Evolutionary conservation across 1,140 invertebrate species (phyloP).

Genomic region (Argopecten irradians): DNA sequence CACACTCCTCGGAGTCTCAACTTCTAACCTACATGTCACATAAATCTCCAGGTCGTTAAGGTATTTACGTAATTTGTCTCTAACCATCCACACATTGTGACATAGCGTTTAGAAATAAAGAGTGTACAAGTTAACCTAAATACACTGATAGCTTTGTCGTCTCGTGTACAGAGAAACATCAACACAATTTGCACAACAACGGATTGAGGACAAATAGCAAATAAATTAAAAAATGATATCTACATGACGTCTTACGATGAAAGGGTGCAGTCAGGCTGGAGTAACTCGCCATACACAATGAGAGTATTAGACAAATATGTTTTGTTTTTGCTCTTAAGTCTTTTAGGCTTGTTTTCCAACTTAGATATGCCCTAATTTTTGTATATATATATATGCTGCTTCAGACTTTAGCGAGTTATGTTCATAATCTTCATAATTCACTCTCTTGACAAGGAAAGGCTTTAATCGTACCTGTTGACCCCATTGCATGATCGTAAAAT

Average conservation of each 20-base stretch:
- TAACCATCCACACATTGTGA: not conserved
- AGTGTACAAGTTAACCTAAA: not conserved
- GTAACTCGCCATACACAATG: not conserved
- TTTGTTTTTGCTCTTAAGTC: too few relatives aligned
- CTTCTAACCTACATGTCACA: not conserved
- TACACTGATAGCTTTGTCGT: not conserved
- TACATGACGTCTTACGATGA: not conserved
- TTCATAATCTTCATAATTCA: too few relatives aligned
- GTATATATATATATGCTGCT: too few relatives aligned
- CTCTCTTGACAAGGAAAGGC: too few relatives aligned
- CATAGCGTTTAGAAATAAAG: not conserved
- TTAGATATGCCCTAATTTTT: too few relatives aligned
- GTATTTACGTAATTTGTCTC: slow-evolving; percentile 1
- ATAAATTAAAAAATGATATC: not conserved
- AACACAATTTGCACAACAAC: not conserved
- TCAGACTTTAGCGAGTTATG: too few relatives aligned
- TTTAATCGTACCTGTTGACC: too few relatives aligned
- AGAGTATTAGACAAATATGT: not conserved
- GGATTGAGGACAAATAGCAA: not conserved
- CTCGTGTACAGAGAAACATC: not conserved
- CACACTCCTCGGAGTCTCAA: not conserved
- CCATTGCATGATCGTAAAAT: too few relatives aligned
- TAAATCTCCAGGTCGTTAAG: slow-evolving; percentile 8
- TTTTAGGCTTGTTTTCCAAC: too few relatives aligned
- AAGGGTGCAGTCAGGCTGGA: not conserved